Percentiles rank a stretch among this genome's conserved stretches.
phyloP scores from a whole-genome alignment of 1,140 invertebrate genomes.

The Spodoptera litura region DNA sequence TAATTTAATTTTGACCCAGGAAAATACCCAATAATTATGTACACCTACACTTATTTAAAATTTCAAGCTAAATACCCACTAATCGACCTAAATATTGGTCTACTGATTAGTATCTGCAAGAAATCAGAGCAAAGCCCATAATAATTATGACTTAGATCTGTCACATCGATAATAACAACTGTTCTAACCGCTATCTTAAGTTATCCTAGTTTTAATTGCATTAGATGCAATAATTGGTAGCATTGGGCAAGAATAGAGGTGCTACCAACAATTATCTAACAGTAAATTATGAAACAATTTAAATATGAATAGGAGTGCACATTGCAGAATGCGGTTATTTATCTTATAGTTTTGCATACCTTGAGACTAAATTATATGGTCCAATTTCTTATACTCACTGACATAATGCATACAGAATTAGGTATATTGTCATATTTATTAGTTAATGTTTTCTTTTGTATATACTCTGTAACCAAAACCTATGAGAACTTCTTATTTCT shows the following conservation, averaged over 20 bases:
- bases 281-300: conserved; percentile 31
- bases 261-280: conserved; percentile 9
- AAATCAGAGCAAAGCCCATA: background rate
- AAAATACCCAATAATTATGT: too few relatives aligned
- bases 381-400: background rate
- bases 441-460: too few relatives aligned
- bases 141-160: conserved; percentile 34
- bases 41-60: too few relatives aligned
- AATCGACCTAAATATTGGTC: background rate
- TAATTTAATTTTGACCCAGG: too few relatives aligned
- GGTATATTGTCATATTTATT: too few relatives aligned
- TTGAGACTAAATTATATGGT: background rate
- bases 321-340: background rate
- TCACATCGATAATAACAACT: conserved; percentile 18
- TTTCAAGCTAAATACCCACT: too few relatives aligned
- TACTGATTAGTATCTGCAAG: conserved; percentile 5
- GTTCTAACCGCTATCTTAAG: conserved; percentile 9
- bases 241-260: conserved; percentile 18
- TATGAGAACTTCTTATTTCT: background rate
- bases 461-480: too few relatives aligned
- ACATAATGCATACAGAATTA: background rate
- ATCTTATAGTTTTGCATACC: conserved; percentile 9
- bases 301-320: conserved; percentile 27
- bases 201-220: conserved; percentile 28
- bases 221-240: conserved; percentile 20